Base-by-base conservation (phyloP, 2,113 vertebrate species). In the Pseudorectes ferrugineus region DNA sequence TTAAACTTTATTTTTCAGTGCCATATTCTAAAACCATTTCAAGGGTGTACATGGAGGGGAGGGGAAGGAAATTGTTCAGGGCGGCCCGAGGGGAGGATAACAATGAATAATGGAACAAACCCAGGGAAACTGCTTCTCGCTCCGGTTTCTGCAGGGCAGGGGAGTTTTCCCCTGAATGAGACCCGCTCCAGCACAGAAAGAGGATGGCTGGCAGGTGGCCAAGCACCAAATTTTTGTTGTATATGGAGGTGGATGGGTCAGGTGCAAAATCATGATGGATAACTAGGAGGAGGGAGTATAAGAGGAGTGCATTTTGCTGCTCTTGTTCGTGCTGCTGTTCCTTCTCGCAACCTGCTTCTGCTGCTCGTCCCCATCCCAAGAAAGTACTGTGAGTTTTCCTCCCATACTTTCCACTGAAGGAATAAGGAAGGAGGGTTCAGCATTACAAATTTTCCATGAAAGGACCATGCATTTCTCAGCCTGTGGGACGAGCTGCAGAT, bases 41-140 rank as follows among this genome's bases (percentile, higher is more conserved):
- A 89, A 90, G 89, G 82, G 80, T 95, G 70, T 92, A 87, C 85
- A 80, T 5, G 14, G 28, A 62, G 85, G 43, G 48, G 61, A 92
- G 66, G 73, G 84, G 83, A 95, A 96, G 91, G 78, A 96, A 96
- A 97, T 93, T 75, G 91, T 93, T 94, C n/a, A 31, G 78, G 79
- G 68, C 1, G 0, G 90, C 80, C 84, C 0, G 0, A 94, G 61
- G 80, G 89, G 62, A 87, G 65, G 73, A 68, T 80, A 95, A 80
- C 1, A 62, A 95, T 96, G 95, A 96, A 92, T 96, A 96, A 95
- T 73, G n/a, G 83, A 96, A 95, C 0, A 7, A 75, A 95, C 66
- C 57, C 8, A 2, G 33, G 48, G 48, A 89, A 92, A 91, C 66
- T 5, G 40, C 82, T 92, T 76, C 81, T 92, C 0, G 2, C 14